Evolutionary conservation across 2,888 invertebrate genomes (phyloP).

Genomic region (Rhabditophanes sp.): DNA sequence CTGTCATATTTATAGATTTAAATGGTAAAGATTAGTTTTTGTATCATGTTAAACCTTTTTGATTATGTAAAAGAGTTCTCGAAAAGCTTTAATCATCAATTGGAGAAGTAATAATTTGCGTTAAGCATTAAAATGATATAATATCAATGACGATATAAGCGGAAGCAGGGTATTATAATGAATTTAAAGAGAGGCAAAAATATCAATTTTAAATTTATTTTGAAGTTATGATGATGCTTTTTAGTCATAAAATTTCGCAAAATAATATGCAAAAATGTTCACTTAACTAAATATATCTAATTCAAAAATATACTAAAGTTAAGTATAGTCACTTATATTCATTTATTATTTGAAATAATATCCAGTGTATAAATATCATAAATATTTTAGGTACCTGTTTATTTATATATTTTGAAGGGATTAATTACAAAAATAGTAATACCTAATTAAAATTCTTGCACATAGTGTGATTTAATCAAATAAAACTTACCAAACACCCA

Average conservation of each 20-base stretch:
- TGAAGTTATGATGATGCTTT: not conserved
- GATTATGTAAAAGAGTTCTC: too few relatives aligned
- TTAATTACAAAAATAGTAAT: too few relatives aligned
- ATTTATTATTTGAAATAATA: conserved; percentile 3
- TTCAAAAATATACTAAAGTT: conserved; percentile 2
- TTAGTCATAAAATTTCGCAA: not conserved
- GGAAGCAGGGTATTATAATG: not conserved
- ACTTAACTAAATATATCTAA: not conserved
- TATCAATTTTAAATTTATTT: not conserved
- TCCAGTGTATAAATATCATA: not conserved
- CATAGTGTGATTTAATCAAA: conserved; percentile 4
- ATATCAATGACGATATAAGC: conserved; percentile 1
- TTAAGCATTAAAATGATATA: not conserved
- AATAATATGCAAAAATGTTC: not conserved
- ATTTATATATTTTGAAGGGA: too few relatives aligned
- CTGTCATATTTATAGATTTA: too few relatives aligned
- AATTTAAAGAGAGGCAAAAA: not conserved
- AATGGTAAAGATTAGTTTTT: too few relatives aligned
- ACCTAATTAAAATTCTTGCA: too few relatives aligned
- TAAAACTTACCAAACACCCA: conserved; percentile 4
- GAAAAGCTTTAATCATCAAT: too few relatives aligned
- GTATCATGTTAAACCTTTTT: too few relatives aligned
- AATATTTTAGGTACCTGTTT: too few relatives aligned
- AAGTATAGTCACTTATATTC: conserved; percentile 1
- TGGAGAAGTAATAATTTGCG: too few relatives aligned